phyloP scores from a whole-genome alignment of 2,113 vertebrate species.

The Semnornis frantzii region DNA sequence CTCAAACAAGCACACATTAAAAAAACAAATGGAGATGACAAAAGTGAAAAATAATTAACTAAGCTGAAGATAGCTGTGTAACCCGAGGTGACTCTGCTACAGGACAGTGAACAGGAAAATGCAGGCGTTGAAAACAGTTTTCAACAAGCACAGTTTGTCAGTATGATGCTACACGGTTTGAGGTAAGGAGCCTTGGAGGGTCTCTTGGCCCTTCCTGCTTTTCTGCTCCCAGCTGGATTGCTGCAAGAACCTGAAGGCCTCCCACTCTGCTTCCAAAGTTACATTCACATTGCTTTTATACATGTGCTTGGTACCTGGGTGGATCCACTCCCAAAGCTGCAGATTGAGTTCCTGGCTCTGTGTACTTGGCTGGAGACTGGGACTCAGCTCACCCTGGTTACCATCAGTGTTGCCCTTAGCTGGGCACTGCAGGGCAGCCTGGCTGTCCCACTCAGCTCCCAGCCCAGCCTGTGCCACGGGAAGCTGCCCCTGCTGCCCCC shows the following conservation, averaged over 20 bases:
- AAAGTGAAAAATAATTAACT: background rate
- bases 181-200: background rate
- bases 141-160: background rate
- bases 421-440: background rate
- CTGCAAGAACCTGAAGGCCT: background rate
- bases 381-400: background rate
- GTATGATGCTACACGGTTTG: accelerated
- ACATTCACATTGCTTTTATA: background rate
- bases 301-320: background rate
- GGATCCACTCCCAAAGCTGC: background rate
- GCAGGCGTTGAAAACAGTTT: background rate
- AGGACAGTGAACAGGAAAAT: background rate
- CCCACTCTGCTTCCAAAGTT: background rate
- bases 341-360: background rate
- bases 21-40: background rate
- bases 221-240: background rate
- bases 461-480: background rate
- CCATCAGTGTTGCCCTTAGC: accelerated
- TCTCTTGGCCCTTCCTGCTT: background rate
- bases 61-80: background rate
- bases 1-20: no score
- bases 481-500: background rate
- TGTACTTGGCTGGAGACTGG: background rate
- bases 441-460: background rate
- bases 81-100: background rate